Evolutionary conservation across 1,140 invertebrate species (phyloP).

Genomic region (Drosophila ohnishii): DNA sequence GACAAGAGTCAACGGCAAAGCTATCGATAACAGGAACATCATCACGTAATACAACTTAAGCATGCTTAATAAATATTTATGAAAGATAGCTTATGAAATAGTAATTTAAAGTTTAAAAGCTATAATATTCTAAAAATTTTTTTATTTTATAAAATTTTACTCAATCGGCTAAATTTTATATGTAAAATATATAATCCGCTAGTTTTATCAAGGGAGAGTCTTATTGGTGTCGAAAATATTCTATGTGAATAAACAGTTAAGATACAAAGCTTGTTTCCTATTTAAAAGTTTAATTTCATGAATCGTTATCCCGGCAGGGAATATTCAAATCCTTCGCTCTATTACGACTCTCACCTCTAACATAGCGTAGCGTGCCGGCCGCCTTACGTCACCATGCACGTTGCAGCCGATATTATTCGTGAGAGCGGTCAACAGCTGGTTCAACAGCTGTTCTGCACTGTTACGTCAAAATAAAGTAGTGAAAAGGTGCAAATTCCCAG

Average conservation of each 20-base stretch:
- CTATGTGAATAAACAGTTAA: too few species aligned
- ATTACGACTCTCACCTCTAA: neutral
- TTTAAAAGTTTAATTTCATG: neutral
- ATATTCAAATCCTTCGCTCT: neutral
- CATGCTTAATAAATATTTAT: too few species aligned
- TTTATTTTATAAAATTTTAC: too few species aligned
- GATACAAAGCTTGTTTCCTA: neutral
- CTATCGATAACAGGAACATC: conserved; percentile 17
- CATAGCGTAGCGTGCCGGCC: neutral
- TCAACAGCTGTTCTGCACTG: conserved; percentile 62
- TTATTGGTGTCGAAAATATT: too few species aligned
- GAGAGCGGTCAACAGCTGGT: conserved; percentile 33
- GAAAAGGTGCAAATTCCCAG: conserved; percentile 40
- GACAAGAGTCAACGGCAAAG: neutral
- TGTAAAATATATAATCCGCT: too few species aligned
- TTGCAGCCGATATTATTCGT: conserved; percentile 21
- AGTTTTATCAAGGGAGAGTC: too few species aligned
- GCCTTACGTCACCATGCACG: conserved; percentile 24
- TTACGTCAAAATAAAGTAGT: conserved; percentile 73
- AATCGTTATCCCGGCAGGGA: neutral
- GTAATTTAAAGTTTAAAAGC: too few species aligned
- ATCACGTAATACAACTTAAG: neutral
- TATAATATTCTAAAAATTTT: too few species aligned
- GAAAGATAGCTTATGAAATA: too few species aligned
- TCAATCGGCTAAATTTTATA: too few species aligned